These are phyloP conservation scores for Dissostichus mawsoni DNA, from an alignment of 2,113 vertebrate species.

Conservation along the genomic window DNA sequence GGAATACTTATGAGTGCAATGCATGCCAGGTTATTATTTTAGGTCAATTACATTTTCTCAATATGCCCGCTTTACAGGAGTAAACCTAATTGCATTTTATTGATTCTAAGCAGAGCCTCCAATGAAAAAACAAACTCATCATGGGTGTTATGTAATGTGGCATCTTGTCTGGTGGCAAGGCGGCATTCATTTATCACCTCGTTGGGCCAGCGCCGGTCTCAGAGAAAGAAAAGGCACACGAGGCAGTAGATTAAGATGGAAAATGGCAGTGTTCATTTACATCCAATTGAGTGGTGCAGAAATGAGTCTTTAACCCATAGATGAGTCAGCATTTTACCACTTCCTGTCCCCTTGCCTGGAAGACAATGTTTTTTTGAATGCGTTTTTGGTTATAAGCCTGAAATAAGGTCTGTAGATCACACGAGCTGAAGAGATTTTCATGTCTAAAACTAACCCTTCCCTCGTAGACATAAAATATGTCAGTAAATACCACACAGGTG, in stretches of 20 bases:
- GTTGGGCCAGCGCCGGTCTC: constrained; percentile 20
- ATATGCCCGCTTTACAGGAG: constrained; percentile 52
- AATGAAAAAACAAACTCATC: constrained; percentile 59
- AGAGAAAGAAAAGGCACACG: constrained; percentile 28
- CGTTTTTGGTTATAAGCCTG: too few relatives aligned
- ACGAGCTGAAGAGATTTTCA: too few relatives aligned
- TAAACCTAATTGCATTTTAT: constrained; percentile 71
- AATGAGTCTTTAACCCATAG: too few relatives aligned
- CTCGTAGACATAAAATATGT: too few relatives aligned
- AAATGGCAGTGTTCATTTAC: constrained; percentile 35
- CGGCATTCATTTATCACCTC: constrained; percentile 69
- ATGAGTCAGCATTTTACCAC: too few relatives aligned
- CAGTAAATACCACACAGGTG: too few relatives aligned
- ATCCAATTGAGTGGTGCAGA: neutral
- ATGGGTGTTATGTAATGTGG: constrained; percentile 52
- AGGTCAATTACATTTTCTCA: constrained; percentile 64
- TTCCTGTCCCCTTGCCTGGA: too few relatives aligned
- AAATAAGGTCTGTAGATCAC: too few relatives aligned
- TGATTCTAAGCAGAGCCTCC: constrained; percentile 61
- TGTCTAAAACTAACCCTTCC: too few relatives aligned
- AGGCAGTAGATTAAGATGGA: constrained; percentile 51
- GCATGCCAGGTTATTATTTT: constrained; percentile 44
- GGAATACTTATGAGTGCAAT: constrained; percentile 31
- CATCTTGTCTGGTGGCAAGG: constrained; percentile 58
- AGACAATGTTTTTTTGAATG: too few relatives aligned